These are phyloP conservation scores for Gymnopithys bicolor DNA, from an alignment of 2,797 vertebrate genomes.

Conservation along the genomic window DNA sequence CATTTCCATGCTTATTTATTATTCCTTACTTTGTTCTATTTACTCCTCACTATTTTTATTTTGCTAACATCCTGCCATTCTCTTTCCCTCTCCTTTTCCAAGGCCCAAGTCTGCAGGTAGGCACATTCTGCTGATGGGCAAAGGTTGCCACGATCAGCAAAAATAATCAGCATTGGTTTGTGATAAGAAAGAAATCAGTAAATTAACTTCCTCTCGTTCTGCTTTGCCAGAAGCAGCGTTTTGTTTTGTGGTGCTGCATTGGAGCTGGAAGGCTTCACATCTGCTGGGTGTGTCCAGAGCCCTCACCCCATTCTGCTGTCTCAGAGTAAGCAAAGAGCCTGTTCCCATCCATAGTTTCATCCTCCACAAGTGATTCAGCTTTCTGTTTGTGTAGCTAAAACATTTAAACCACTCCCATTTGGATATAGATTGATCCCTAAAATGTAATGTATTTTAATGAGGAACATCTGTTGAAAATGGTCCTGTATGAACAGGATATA, in stretches of 20 bases:
- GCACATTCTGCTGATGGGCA: not conserved
- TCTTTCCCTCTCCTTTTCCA: not conserved
- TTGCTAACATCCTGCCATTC: not conserved
- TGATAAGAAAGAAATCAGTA: not conserved
- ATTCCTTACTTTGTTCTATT: not conserved
- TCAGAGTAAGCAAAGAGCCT: not conserved
- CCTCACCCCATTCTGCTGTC: not conserved
- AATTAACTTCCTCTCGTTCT: not conserved
- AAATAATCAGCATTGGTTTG: not conserved
- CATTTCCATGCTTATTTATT: not conserved
- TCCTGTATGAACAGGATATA: not conserved
- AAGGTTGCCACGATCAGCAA: not conserved
- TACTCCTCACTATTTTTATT: not conserved
- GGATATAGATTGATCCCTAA: not conserved
- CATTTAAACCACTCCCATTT: not conserved
- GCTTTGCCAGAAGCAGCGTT: not conserved
- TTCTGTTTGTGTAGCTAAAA: not conserved
- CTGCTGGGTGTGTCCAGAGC: not conserved
- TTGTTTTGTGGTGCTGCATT: not conserved
- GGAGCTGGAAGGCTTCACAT: not conserved
- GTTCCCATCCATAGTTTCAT: not conserved
- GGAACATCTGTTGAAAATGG: not conserved
- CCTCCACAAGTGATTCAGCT: not conserved
- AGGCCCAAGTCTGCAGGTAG: not conserved
- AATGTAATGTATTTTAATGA: not conserved